These are phyloP conservation scores for Meliscaeva auricollis DNA, from an alignment of 2,888 invertebrate genomes.

Conservation along the genomic window DNA sequence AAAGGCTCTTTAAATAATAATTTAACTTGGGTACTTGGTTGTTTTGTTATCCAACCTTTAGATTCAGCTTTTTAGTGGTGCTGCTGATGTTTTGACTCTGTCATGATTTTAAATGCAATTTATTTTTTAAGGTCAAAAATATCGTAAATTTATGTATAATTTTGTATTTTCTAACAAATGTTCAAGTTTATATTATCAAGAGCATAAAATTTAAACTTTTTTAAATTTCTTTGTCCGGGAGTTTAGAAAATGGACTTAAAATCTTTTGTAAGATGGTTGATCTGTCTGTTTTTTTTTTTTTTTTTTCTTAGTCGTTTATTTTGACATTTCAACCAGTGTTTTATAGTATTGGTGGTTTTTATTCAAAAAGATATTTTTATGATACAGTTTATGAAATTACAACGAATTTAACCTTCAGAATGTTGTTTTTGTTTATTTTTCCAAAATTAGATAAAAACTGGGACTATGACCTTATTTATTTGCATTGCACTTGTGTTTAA, in stretches of 20 bases:
- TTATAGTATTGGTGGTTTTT: too few species aligned
- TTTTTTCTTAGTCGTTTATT: too few species aligned
- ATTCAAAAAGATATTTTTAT: too few species aligned
- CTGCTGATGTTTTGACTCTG: neutral
- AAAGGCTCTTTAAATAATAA: conserved; percentile 14
- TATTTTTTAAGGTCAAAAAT: neutral
- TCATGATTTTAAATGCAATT: conserved; percentile 18
- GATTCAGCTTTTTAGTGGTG: neutral
- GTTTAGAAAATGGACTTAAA: neutral
- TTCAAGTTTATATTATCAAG: neutral
- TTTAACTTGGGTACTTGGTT: neutral
- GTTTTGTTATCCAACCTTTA: neutral
- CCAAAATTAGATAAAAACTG: too few species aligned
- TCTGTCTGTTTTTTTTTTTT: neutral
- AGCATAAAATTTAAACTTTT: neutral
- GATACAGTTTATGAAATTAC: too few species aligned
- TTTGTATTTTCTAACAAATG: neutral
- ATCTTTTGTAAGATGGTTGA: neutral
- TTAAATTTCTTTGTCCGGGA: neutral
- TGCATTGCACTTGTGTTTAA: too few species aligned
- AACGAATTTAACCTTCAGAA: too few species aligned
- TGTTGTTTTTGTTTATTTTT: too few species aligned
- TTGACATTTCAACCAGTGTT: too few species aligned
- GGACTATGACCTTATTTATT: too few species aligned
- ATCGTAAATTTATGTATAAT: neutral